Conservation (phyloP, 2,113 vertebrate species). For the Dascyllus trimaculatus region DNA sequence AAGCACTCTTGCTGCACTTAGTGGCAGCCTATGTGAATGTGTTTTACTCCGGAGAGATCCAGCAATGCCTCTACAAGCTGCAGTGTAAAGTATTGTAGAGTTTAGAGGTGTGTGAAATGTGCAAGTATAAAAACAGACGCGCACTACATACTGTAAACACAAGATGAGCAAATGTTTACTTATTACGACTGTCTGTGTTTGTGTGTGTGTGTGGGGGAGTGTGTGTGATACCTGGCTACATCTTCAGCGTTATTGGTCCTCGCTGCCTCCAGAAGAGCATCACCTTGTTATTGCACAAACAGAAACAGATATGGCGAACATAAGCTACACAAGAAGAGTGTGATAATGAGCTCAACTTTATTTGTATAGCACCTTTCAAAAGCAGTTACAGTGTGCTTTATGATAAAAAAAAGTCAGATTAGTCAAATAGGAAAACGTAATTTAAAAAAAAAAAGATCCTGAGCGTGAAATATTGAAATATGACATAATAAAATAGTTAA, state of each 20-base stretch:
- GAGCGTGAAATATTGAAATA: too few relatives aligned
- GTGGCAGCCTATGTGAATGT: neutral
- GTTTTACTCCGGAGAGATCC: neutral
- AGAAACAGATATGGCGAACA: slow-evolving; percentile 9
- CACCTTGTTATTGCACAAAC: slow-evolving; percentile 59
- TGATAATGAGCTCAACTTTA: too few relatives aligned
- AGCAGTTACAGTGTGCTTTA: too few relatives aligned
- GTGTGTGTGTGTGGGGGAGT: slow-evolving; percentile 7
- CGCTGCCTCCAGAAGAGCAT: slow-evolving; percentile 78
- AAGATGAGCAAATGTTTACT: too few relatives aligned
- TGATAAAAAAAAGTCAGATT: too few relatives aligned
- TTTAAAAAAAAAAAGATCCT: too few relatives aligned
- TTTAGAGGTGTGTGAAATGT: neutral
- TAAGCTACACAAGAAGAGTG: neutral
- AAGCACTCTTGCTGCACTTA: neutral
- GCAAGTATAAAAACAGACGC: neutral
- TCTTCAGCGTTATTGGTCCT: slow-evolving; percentile 75
- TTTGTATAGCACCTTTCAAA: too few relatives aligned
- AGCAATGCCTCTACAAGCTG: neutral
- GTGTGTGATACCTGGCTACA: slow-evolving; percentile 70
- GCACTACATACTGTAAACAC: too few relatives aligned
- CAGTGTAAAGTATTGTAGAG: too few relatives aligned
- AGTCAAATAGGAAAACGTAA: too few relatives aligned
- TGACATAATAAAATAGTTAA: too few relatives aligned
- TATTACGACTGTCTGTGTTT: neutral